Base-by-base conservation (phyloP, 2,113 vertebrate genomes). In the Oriolus oriolus region DNA sequence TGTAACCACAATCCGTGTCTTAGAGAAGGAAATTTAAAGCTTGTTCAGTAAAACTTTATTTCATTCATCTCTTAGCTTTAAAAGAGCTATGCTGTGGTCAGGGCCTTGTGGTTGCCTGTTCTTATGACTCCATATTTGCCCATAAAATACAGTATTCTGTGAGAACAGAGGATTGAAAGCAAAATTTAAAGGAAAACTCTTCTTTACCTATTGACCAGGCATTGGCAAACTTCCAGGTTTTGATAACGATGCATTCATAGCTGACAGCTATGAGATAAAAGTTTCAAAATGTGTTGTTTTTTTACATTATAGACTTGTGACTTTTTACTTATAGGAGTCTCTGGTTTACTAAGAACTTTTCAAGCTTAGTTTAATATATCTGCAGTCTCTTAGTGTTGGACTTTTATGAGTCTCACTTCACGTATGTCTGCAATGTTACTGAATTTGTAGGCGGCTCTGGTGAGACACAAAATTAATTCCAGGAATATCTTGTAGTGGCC, bases 61-160 rank as follows among this genome's bases (percentile, higher is more conserved):
- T 82, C 84, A 91, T 93, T 93, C 10, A 91, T 93, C 77, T 89
- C 84, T 79, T 60, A 71, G 79, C 44, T 89, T 74, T 84, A 56
- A 87, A 88, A 84, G 60, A 91, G 74, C 70, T 82, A 2, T 77
- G 81, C 85, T 91, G 64, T 70, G 63, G 75, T 66, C 73, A 75
- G 81, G 21, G 54, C 60, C 57, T 89, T 91, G 41, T 69, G 84
- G 52, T 89, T 91, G 68, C 69, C 56, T 82, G 5, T 59, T 74
- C 85, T 95, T 84, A 78, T 1, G 63, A 77, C n/a, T 82, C 60
- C 22, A 1, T 82, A 33, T 91, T 91, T 97, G 39, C 74, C 57
- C 33, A 47, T 87, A 93, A 95, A 96, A 82, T 28, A 39, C 35
- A 63, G 5, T 39, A 41, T 87, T 89, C 82, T 75, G 33, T 71